Percentiles rank a stretch among this genome's conserved stretches.
These are phyloP conservation scores for Himalopsyche anomala DNA, from an alignment of 2,888 invertebrate genomes.

Conservation along the genomic window DNA sequence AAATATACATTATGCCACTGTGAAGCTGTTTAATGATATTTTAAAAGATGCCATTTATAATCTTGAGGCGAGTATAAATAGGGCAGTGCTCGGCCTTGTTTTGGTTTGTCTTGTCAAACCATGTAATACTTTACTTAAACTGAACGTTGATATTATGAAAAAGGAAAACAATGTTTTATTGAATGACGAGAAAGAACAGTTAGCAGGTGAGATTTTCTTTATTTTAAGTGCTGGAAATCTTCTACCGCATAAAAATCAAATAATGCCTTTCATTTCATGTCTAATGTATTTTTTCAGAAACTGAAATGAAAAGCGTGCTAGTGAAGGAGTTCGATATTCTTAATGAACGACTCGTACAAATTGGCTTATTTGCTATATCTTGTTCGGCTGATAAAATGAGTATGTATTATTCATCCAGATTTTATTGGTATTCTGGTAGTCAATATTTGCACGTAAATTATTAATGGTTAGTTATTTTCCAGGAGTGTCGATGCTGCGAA, in stretches of 20 bases:
- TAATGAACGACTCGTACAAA: slow-evolving; percentile 82
- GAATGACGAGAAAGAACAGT: not conserved
- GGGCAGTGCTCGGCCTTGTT: slow-evolving; percentile 66
- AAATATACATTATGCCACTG: slow-evolving; percentile 59
- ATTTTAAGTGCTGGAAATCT: too few relatives aligned
- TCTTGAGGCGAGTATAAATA: slow-evolving; percentile 63
- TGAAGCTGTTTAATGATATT: slow-evolving; percentile 58
- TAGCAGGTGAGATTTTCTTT: not conserved
- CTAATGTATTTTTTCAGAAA: slow-evolving; percentile 10
- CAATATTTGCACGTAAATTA: slow-evolving; percentile 66
- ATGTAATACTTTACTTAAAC: not conserved
- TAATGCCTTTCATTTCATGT: too few relatives aligned
- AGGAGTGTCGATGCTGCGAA: slow-evolving; percentile 80
- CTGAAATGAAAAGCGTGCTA: slow-evolving; percentile 1
- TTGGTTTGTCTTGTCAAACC: slow-evolving; percentile 63
- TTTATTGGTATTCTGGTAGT: slow-evolving; percentile 33
- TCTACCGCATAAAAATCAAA: too few relatives aligned
- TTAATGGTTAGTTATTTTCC: slow-evolving; percentile 71
- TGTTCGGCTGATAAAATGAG: slow-evolving; percentile 74
- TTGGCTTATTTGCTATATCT: slow-evolving; percentile 83
- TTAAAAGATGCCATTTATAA: slow-evolving; percentile 61
- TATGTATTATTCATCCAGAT: slow-evolving; percentile 67
- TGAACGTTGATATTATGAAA: not conserved
- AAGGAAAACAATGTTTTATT: not conserved
- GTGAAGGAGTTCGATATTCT: slow-evolving; percentile 80